These are phyloP conservation scores for Cydia splendana DNA, from an alignment of 1,140 invertebrate species.

Conservation along the genomic window DNA sequence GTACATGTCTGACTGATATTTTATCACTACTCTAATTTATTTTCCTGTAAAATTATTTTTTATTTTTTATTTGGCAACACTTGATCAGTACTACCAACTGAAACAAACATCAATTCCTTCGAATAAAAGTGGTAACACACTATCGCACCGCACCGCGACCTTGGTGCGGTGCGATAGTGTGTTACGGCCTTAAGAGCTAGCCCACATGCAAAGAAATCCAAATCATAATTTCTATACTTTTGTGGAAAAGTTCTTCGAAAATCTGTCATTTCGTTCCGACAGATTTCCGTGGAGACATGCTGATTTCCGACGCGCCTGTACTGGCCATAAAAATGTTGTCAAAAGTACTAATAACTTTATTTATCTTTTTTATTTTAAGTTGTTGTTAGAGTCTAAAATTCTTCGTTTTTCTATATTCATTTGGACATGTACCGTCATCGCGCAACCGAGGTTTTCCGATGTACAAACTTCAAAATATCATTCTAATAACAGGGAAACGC, in stretches of 20 bases:
- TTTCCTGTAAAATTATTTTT: neutral
- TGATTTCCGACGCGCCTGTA: neutral
- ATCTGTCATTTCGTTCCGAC: no score
- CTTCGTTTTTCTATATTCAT: neutral
- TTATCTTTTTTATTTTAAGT: neutral
- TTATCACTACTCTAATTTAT: neutral
- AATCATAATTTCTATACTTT: no score
- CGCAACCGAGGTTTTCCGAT: slow-evolving; percentile 2
- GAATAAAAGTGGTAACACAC: no score
- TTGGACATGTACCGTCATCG: slow-evolving; percentile 22
- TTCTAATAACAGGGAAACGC: no score
- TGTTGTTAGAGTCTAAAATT: neutral
- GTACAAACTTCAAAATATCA: neutral
- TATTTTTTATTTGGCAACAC: neutral
- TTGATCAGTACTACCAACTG: neutral
- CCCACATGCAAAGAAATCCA: no score
- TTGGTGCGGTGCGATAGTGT: no score
- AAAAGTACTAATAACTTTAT: neutral
- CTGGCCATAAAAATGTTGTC: neutral
- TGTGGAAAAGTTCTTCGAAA: no score
- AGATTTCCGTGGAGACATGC: no score
- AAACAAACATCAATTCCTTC: no score
- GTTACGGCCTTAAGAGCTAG: no score
- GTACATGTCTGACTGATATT: slow-evolving; percentile 16
- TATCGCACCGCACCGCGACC: no score